These are phyloP conservation scores for Todiramphus chloris DNA, from an alignment of 2,113 vertebrate species.

Conservation along the genomic window DNA sequence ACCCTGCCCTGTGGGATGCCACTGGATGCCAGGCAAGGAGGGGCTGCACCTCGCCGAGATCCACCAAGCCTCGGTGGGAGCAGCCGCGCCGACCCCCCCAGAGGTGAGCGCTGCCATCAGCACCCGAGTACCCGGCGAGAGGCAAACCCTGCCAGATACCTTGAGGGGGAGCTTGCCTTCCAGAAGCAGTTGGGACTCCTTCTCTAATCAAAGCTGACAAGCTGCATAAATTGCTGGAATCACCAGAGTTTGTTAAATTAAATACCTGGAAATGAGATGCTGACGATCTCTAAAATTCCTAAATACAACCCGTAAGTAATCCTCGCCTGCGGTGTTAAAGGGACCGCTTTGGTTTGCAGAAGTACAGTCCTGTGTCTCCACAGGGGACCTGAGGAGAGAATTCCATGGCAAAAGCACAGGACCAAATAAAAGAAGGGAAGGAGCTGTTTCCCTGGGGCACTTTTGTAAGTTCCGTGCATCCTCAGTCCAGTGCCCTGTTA, in stretches of 20 bases:
- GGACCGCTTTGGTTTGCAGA: background rate
- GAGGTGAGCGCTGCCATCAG: background rate
- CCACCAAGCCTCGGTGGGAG: background rate
- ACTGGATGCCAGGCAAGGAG: background rate
- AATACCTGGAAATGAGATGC: background rate
- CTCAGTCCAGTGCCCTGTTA: background rate
- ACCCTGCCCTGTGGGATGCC: rapidly evolving
- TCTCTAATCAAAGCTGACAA: slow-evolving; percentile 60
- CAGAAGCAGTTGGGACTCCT: background rate
- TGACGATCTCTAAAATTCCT: background rate
- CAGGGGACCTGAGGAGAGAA: background rate
- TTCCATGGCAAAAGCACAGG: background rate
- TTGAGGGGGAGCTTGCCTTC: background rate
- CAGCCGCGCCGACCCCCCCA: rapidly evolving
- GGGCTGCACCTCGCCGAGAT: background rate
- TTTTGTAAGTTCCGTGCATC: background rate
- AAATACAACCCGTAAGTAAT: background rate
- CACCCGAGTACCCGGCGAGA: background rate
- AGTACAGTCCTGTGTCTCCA: background rate
- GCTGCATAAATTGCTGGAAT: slow-evolving; percentile 53
- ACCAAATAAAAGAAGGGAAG: background rate
- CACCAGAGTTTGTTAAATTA: background rate
- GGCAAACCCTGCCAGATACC: background rate
- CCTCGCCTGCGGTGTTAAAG: background rate
- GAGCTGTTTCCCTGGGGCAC: background rate